Conservation (phyloP, 1,140 invertebrate species). For the Drosophila malerkotliana region DNA sequence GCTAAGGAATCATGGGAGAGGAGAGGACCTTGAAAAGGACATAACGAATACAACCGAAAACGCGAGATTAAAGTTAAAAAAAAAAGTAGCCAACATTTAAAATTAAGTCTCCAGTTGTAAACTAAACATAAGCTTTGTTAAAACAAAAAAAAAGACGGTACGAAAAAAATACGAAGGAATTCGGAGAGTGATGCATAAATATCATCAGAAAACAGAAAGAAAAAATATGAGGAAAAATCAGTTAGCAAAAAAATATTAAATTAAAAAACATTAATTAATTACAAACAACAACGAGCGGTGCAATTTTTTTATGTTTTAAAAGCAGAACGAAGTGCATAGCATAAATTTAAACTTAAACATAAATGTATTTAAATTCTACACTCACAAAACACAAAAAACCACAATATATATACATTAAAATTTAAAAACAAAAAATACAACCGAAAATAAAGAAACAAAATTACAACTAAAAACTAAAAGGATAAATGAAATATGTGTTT, state of each 20-base stretch:
- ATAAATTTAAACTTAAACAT: slow-evolving; percentile 74
- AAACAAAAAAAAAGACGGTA: slow-evolving; percentile 12
- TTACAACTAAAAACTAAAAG: slow-evolving; percentile 27
- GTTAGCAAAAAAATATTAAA: slow-evolving; percentile 23
- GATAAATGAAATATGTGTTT: slow-evolving; percentile 55
- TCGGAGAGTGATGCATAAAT: not conserved
- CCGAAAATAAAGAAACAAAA: slow-evolving; percentile 21
- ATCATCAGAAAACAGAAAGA: not conserved
- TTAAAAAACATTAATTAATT: slow-evolving; percentile 17
- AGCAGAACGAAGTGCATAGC: slow-evolving; percentile 78
- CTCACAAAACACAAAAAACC: slow-evolving; percentile 28
- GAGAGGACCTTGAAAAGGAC: not conserved
- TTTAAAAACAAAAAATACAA: slow-evolving; percentile 36
- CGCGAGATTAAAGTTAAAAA: slow-evolving; percentile 75
- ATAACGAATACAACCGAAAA: slow-evolving; percentile 46
- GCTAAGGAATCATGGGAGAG: not conserved
- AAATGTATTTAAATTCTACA: slow-evolving; percentile 78
- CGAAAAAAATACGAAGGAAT: not conserved
- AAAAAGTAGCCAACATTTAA: slow-evolving; percentile 76
- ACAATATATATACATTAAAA: slow-evolving; percentile 37
- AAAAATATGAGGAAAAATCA: slow-evolving; percentile 13
- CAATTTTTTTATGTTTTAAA: slow-evolving; percentile 80
- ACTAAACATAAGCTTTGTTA: slow-evolving; percentile 67
- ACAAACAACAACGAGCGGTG: slow-evolving; percentile 74
- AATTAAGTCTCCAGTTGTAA: slow-evolving; percentile 68